Conservation (phyloP, 2,797 vertebrate genomes). For the Hippoglossus hippoglossus region DNA sequence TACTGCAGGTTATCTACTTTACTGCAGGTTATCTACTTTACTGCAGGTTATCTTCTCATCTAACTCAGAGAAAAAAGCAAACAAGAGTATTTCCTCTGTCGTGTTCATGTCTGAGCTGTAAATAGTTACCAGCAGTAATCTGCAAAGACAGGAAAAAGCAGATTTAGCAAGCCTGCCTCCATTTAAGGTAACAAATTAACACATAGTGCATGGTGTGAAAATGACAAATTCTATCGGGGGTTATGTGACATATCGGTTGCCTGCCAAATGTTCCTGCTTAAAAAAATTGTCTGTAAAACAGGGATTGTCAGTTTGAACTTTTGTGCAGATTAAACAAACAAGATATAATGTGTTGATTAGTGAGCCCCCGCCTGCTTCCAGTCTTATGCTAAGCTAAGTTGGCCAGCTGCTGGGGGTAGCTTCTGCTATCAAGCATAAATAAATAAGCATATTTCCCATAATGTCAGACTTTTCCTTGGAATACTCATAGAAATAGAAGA, state of each 20-base stretch:
- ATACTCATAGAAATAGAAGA: slow-evolving; percentile 1
- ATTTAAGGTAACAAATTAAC: neutral
- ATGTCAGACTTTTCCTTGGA: neutral
- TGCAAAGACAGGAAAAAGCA: too few species aligned
- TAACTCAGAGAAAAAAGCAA: neutral
- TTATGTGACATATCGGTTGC: neutral
- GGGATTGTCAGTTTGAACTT: neutral
- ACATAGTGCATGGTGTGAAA: neutral
- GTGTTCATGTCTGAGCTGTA: too few species aligned
- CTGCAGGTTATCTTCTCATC: neutral
- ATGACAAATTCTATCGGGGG: neutral
- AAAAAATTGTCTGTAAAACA: neutral
- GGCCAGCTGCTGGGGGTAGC: neutral
- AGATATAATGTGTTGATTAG: neutral
- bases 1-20: too few species aligned
- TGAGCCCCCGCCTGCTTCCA: too few species aligned
- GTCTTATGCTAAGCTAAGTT: neutral
- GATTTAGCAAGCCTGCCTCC: neutral
- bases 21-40: too few species aligned
- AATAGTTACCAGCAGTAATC: too few species aligned
- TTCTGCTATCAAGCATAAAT: too few species aligned
- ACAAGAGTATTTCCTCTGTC: neutral
- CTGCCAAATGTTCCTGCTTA: neutral
- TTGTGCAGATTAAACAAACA: neutral
- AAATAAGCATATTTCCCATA: neutral